These are phyloP conservation scores for Mustela lutreola DNA, from an alignment of 2,113 vertebrate species.

Conservation along the genomic window DNA sequence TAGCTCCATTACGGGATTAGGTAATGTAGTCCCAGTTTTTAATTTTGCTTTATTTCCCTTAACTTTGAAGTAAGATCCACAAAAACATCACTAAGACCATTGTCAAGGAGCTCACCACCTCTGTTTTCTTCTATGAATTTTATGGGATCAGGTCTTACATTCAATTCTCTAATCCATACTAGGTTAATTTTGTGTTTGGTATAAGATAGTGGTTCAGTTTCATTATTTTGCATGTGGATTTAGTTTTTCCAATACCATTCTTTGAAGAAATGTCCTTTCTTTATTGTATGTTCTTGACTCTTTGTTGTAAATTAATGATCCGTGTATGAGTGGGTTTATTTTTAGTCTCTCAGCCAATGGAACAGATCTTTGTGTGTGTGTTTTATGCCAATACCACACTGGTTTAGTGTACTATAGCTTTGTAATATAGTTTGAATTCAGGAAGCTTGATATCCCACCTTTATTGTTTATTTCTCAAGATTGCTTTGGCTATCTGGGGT, in stretches of 20 bases:
- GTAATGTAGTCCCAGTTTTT: not conserved
- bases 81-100: not conserved
- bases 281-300: not conserved
- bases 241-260: not conserved
- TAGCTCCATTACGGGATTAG: no score
- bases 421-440: not conserved
- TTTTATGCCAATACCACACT: not conserved
- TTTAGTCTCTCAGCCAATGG: not conserved
- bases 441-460: not conserved
- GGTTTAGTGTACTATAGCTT: not conserved
- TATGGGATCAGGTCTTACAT: not conserved
- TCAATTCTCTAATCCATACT: not conserved
- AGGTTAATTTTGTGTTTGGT: not conserved
- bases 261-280: not conserved
- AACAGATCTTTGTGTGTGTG: not conserved
- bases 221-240: not conserved
- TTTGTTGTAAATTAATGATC: not conserved
- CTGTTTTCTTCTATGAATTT: not conserved
- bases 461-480: not conserved
- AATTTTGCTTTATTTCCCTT: not conserved
- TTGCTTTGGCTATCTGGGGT: not conserved
- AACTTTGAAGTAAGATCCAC: not conserved
- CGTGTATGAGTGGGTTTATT: not conserved
- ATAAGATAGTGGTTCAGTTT: not conserved
- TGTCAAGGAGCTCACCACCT: not conserved